phyloP scores from a whole-genome alignment of 2,113 vertebrate species.

The Arizona elegans region DNA sequence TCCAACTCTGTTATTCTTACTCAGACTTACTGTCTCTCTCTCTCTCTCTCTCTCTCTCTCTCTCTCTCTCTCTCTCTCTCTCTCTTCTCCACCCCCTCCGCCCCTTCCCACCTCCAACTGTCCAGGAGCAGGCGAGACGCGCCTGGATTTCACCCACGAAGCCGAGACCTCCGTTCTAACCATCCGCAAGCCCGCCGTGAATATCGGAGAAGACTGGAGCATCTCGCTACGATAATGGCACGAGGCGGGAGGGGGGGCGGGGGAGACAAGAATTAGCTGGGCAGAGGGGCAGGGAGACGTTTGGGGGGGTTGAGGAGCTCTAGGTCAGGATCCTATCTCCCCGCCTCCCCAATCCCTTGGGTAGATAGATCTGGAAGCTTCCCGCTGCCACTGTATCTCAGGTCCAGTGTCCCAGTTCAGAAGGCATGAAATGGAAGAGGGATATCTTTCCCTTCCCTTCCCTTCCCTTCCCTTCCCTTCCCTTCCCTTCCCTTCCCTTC shows the following conservation, averaged over 20 bases:
- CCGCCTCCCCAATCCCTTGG: no score
- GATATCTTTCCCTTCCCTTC: not conserved
- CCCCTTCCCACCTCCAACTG: not conserved
- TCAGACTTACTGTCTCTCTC: not conserved
- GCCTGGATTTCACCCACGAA: slow-evolving; percentile 81
- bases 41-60: rapidly evolving
- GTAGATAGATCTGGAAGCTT: not conserved
- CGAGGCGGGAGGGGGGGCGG: not conserved
- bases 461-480: not conserved
- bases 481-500: not conserved
- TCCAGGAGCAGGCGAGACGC: slow-evolving; percentile 71
- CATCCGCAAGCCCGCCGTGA: slow-evolving; percentile 83
- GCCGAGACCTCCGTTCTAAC: slow-evolving; percentile 77
- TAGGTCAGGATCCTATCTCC: not conserved
- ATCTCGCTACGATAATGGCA: slow-evolving; percentile 75
- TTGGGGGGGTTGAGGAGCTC: not conserved
- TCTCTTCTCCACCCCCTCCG: not conserved
- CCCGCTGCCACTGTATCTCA: not conserved
- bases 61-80: rapidly evolving
- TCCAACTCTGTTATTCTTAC: not conserved
- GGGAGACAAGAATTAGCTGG: not conserved
- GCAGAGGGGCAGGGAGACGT: not conserved
- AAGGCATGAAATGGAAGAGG: not conserved
- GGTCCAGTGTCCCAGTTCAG: not conserved
- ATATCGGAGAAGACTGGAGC: slow-evolving; percentile 78